These are phyloP conservation scores for Neosalanx taihuensis DNA, from an alignment of 2,797 vertebrate species.

Conservation along the genomic window DNA sequence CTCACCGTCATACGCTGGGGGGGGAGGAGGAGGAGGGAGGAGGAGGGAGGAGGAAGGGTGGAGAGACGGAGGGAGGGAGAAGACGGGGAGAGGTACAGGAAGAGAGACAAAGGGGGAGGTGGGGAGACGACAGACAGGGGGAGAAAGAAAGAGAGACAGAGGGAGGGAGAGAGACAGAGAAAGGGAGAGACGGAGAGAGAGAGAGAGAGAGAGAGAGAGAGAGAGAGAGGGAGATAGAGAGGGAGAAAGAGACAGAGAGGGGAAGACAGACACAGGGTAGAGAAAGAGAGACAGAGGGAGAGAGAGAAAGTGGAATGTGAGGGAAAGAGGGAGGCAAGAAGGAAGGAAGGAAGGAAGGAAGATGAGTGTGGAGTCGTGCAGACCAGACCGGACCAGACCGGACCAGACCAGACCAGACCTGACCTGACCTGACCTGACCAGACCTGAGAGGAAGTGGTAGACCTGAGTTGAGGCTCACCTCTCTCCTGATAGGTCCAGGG, in stretches of 20 bases:
- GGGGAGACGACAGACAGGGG: no score
- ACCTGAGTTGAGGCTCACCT: conserved; percentile 67
- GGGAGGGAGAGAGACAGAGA: no score
- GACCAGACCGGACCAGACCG: neutral
- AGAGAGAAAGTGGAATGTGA: neutral
- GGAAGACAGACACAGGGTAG: neutral
- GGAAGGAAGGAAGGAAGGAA: neutral
- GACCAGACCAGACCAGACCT: neutral
- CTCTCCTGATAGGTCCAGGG: conserved; percentile 72
- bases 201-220: no score
- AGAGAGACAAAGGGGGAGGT: no score
- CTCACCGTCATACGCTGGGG: conserved; percentile 80
- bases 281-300: neutral
- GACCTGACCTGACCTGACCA: conserved; percentile 1
- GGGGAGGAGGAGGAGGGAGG: neutral
- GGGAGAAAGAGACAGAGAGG: no score
- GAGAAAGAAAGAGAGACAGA: no score
- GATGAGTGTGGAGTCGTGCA: neutral
- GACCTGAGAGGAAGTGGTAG: neutral
- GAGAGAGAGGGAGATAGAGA: neutral
- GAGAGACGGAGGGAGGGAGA: conserved; percentile 43
- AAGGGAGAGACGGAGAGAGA: no score
- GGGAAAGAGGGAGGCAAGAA: neutral
- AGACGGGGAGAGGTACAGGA: neutral
- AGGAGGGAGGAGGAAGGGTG: neutral